Conservation (phyloP, 1,140 invertebrate genomes). For the Macrotrachela quadricornifera region DNA sequence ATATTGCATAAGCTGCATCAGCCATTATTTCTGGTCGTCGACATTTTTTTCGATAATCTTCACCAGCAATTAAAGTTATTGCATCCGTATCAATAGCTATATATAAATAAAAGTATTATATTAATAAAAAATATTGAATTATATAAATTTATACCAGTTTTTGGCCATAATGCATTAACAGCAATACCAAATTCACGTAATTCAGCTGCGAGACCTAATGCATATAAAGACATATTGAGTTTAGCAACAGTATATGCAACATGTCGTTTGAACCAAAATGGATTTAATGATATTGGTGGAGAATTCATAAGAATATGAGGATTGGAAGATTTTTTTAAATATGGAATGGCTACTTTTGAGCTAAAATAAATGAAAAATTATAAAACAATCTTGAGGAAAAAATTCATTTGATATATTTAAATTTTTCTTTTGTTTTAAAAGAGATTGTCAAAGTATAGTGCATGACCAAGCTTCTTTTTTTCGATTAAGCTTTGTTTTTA, state of each 20-base stretch:
- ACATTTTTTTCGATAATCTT: slow-evolving; percentile 37
- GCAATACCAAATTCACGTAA: slow-evolving; percentile 58
- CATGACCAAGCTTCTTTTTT: no score
- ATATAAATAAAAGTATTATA: no score
- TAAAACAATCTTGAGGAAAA: no score
- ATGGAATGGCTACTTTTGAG: slow-evolving; percentile 71
- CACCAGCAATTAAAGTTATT: slow-evolving; percentile 72
- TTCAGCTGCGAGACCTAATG: slow-evolving; percentile 81
- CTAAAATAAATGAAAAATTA: slow-evolving; percentile 33
- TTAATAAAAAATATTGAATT: no score
- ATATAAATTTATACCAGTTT: slow-evolving; percentile 33
- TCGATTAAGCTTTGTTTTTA: no score
- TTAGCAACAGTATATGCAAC: slow-evolving; percentile 95
- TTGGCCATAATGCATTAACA: slow-evolving; percentile 91
- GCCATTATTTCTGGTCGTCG: slow-evolving; percentile 77
- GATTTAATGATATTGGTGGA: slow-evolving; percentile 70
- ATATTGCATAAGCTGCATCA: slow-evolving; percentile 71
- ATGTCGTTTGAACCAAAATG: slow-evolving; percentile 73
- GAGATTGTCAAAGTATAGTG: no score
- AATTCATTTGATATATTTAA: no score
- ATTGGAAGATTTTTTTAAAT: slow-evolving; percentile 53
- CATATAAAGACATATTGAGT: slow-evolving; percentile 97
- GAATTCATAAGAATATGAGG: slow-evolving; percentile 87
- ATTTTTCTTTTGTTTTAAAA: no score
- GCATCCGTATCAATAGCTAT: slow-evolving; percentile 74